phyloP scores from a whole-genome alignment of 2,888 invertebrate genomes.

The Heliconius charithonia region DNA sequence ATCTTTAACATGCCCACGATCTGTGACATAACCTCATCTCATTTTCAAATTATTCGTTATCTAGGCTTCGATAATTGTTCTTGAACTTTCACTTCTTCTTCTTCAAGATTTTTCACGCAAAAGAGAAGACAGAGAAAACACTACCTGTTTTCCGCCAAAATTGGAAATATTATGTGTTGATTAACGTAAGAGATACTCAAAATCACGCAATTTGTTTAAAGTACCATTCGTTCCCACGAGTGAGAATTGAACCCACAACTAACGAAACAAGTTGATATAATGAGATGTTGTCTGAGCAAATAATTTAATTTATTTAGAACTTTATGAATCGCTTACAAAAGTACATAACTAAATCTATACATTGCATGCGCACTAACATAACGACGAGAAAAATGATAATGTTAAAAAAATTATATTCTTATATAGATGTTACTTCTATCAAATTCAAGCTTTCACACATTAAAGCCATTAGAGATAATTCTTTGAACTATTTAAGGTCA shows the following conservation, averaged over 20 bases:
- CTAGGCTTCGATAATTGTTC: too few species aligned
- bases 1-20: too few species aligned
- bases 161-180: not conserved
- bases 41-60: too few species aligned
- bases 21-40: too few species aligned
- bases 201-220: too few species aligned
- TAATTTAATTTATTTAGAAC: too few species aligned
- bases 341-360: not conserved
- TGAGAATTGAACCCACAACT: too few species aligned
- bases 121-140: not conserved
- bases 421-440: slow-evolving; percentile 1
- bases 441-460: slow-evolving; percentile 18
- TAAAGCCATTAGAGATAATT: slow-evolving; percentile 19
- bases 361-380: not conserved
- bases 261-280: too few species aligned
- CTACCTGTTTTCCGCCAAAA: not conserved
- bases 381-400: not conserved
- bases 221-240: too few species aligned
- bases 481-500: slow-evolving; percentile 17
- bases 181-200: not conserved
- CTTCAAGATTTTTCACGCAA: not conserved
- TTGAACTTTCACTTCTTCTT: too few species aligned
- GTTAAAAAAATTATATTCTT: not conserved
- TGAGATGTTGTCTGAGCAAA: too few species aligned
- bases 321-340: not conserved